phyloP scores from a whole-genome alignment of 2,113 vertebrate genomes.

The Sardina pilchardus region DNA sequence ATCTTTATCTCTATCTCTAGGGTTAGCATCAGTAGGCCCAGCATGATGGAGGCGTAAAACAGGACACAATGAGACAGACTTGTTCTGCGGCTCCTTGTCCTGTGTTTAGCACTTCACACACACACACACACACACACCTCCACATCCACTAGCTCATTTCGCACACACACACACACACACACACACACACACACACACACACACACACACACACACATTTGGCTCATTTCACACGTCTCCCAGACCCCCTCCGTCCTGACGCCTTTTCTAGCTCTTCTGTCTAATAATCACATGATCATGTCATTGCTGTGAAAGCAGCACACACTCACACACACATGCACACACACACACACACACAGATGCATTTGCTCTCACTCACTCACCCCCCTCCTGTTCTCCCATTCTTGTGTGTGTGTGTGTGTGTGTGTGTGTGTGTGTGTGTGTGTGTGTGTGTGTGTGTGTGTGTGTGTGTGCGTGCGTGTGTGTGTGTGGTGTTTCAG shows the following conservation, averaged over 20 bases:
- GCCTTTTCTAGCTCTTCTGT: too few species aligned
- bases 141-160: neutral
- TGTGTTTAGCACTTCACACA: too few species aligned
- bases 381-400: slow-evolving; percentile 21
- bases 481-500: slow-evolving; percentile 54
- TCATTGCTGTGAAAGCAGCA: slow-evolving; percentile 1
- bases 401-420: neutral
- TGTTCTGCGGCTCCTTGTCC: too few species aligned
- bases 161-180: neutral
- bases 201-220: slow-evolving; percentile 21
- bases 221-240: neutral
- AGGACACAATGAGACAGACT: too few species aligned
- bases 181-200: slow-evolving; percentile 17
- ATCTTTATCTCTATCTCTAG: neutral
- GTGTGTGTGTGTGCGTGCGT: slow-evolving; percentile 15
- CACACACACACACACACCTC: slow-evolving; percentile 22
- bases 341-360: slow-evolving; percentile 20
- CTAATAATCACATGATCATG: neutral
- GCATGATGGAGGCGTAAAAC: too few species aligned
- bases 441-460: neutral
- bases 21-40: too few species aligned
- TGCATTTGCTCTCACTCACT: neutral
- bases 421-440: too few species aligned
- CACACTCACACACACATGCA: slow-evolving; percentile 29
- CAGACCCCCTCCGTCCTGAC: too few species aligned